These are phyloP conservation scores for Eurois occulta DNA, from an alignment of 2,888 invertebrate genomes.

Conservation along the genomic window DNA sequence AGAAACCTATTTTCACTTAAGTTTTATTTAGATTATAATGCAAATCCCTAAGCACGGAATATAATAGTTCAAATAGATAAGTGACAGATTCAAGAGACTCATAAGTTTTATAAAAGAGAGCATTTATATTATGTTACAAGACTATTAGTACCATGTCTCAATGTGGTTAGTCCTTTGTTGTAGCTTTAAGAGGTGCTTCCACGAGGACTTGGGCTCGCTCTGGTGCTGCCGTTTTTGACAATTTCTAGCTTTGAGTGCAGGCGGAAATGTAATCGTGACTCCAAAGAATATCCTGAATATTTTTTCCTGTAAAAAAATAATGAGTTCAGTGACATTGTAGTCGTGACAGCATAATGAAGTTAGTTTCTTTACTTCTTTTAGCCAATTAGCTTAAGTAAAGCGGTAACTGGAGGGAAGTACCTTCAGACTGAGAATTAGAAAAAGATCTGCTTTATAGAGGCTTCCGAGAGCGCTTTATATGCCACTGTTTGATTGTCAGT, in stretches of 20 bases:
- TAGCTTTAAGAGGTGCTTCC: conserved; percentile 19
- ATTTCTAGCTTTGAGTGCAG: conserved; percentile 93
- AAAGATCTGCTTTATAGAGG: neutral
- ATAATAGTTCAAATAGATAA: neutral
- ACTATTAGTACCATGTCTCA: conserved; percentile 2
- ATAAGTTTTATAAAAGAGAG: conserved; percentile 19
- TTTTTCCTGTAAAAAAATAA: conserved; percentile 92
- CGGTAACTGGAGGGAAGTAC: neutral
- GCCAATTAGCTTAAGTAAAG: neutral
- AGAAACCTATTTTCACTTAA: neutral
- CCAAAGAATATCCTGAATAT: conserved; percentile 96
- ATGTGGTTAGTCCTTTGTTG: neutral
- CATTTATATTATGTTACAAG: conserved; percentile 10
- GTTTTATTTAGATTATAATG: conserved; percentile 7
- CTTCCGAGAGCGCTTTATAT: neutral
- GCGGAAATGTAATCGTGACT: conserved; percentile 97
- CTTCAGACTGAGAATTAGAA: neutral
- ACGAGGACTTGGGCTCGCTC: conserved; percentile 18
- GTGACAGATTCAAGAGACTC: conserved; percentile 12
- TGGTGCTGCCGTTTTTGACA: conserved; percentile 63
- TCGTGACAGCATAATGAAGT: neutral
- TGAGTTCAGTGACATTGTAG: neutral
- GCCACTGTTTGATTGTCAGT: neutral
- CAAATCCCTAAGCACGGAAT: neutral
- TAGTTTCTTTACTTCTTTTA: neutral